A percentile compares a stretch with the other conserved stretches of the same genome.
Conservation (phyloP, 2,113 vertebrate species). For the Upupa epops region DNA sequence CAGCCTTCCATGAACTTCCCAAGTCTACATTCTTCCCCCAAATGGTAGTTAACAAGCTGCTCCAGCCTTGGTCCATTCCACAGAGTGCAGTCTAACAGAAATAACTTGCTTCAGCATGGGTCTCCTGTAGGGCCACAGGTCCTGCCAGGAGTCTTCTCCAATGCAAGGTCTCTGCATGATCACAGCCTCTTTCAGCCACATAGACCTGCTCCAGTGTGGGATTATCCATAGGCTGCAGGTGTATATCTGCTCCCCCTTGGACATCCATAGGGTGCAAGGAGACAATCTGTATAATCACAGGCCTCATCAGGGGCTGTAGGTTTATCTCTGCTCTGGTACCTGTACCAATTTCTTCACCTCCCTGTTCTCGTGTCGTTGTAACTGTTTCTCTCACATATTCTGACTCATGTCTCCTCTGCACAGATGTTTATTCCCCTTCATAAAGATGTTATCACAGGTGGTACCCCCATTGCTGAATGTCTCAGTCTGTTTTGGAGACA, state of each 20-base stretch:
- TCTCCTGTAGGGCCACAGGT: accelerated
- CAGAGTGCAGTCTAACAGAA: not conserved
- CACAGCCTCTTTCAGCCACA: not conserved
- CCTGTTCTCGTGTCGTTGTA: not conserved
- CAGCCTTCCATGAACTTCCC: not conserved
- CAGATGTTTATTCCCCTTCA: not conserved
- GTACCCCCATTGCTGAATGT: accelerated
- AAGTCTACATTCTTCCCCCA: accelerated
- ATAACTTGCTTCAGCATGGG: accelerated
- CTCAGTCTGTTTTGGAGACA: not conserved
- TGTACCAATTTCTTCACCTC: accelerated
- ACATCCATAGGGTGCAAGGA: too few relatives aligned
- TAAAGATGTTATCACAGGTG: not conserved
- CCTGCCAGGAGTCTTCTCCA: not conserved
- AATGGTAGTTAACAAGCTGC: not conserved
- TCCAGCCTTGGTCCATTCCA: not conserved
- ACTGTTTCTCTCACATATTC: not conserved
- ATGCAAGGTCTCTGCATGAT: accelerated
- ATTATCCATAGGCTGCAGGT: not conserved
- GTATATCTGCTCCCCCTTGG: not conserved
- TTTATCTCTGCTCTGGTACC: not conserved
- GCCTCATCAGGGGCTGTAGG: not conserved
- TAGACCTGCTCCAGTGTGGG: accelerated
- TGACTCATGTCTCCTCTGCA: not conserved
- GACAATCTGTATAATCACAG: accelerated